Percentiles rank a stretch among this genome's conserved stretches.
Conservation (phyloP, 2,113 vertebrate species). For the Gobiocypris rarus region DNA sequence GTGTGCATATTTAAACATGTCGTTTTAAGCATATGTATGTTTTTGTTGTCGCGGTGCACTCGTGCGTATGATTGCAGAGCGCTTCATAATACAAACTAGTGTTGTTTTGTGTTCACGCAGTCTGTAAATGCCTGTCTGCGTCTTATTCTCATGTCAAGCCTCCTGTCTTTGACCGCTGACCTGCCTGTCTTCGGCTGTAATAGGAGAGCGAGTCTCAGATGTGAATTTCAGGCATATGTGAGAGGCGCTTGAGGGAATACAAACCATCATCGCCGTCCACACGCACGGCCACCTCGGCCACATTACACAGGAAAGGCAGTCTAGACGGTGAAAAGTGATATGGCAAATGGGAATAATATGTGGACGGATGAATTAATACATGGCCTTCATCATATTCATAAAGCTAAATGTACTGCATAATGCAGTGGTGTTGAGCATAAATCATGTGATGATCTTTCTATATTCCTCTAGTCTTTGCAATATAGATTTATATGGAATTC, state of each 20-base stretch:
- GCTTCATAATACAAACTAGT: background rate
- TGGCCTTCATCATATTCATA: slow-evolving; percentile 10
- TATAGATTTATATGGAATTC: slow-evolving; percentile 10
- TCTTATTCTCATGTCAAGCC: slow-evolving; percentile 23
- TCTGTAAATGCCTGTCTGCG: background rate
- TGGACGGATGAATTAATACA: slow-evolving; percentile 10
- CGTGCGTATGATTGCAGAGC: slow-evolving; percentile 17
- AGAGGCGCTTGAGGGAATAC: slow-evolving; percentile 25
- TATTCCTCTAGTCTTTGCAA: background rate
- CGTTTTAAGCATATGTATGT: slow-evolving; percentile 36
- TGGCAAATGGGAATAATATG: slow-evolving; percentile 23
- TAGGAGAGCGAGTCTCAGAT: slow-evolving; percentile 10
- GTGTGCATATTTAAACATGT: slow-evolving; percentile 50
- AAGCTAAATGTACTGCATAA: slow-evolving; percentile 17
- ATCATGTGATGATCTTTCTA: slow-evolving; percentile 20
- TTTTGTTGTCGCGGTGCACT: slow-evolving; percentile 22
- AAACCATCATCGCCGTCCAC: slow-evolving; percentile 28
- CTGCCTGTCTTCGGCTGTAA: slow-evolving; percentile 30
- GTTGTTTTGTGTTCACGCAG: slow-evolving; percentile 20
- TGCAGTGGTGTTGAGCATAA: background rate
- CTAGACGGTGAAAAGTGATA: slow-evolving; percentile 31
- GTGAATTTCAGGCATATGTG: slow-evolving; percentile 21
- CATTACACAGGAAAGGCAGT: slow-evolving; percentile 14
- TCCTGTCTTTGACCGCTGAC: slow-evolving; percentile 32
- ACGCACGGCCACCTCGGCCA: background rate